Percentiles rank a stretch among this genome's conserved stretches.
Conservation (phyloP, 2,113 vertebrate species). For the Lagenorhynchus albirostris region DNA sequence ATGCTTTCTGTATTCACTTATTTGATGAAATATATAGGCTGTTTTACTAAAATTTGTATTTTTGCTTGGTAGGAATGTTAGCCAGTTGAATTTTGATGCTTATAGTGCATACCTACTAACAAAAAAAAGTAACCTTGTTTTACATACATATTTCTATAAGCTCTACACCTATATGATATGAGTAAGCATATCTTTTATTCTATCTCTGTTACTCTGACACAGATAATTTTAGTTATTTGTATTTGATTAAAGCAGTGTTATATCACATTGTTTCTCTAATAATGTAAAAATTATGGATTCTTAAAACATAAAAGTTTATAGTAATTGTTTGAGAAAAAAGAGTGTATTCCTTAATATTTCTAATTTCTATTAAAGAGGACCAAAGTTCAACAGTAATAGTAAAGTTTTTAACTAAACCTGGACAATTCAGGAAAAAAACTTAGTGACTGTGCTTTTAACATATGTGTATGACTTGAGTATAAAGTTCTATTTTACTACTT, state of each 20-base stretch:
- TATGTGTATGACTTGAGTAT: background rate
- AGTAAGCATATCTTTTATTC: background rate
- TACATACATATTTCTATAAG: background rate
- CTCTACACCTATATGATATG: background rate
- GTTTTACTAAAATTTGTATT: background rate
- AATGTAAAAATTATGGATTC: background rate
- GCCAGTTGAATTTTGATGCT: constrained; percentile 5
- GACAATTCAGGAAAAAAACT: background rate
- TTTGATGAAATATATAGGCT: background rate
- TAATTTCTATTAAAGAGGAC: background rate
- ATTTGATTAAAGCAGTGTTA: background rate
- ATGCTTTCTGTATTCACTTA: constrained; percentile 48
- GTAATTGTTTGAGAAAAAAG: background rate
- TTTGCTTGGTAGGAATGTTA: constrained; percentile 26
- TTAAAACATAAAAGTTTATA: background rate
- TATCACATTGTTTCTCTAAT: background rate
- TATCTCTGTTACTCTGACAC: background rate
- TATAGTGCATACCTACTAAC: background rate
- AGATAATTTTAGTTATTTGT: background rate
- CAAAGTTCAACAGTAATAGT: background rate
- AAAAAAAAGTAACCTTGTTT: background rate
- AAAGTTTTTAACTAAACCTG: background rate
- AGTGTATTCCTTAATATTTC: background rate
- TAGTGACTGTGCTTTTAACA: background rate
- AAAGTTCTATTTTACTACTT: background rate